Evolutionary conservation across 2,888 invertebrate genomes (phyloP).

Genomic region (Malacosoma neustria): DNA sequence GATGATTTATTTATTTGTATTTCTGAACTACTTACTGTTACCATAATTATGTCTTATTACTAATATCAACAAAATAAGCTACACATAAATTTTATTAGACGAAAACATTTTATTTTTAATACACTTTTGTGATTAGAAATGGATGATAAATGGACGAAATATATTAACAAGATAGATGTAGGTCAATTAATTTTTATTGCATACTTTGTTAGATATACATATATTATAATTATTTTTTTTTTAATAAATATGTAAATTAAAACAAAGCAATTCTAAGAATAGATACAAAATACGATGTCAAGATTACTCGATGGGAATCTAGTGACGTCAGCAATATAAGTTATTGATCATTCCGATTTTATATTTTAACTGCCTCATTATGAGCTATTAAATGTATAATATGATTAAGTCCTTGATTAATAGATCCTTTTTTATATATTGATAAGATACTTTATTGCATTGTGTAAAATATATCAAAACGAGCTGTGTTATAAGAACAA

Average conservation of each 20-base stretch:
- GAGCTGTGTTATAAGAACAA: no score
- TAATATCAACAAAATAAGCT: background rate
- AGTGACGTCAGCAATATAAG: background rate
- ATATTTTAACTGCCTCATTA: no score
- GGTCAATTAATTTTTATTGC: conserved; percentile 33
- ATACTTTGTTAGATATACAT: conserved; percentile 18
- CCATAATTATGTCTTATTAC: no score
- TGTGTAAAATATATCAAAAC: no score
- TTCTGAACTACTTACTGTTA: no score
- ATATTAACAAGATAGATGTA: conserved; percentile 25
- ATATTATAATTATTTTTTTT: no score
- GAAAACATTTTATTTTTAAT: conserved; percentile 8
- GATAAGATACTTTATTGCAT: no score
- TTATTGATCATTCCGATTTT: no score
- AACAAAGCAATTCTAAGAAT: conserved; percentile 21
- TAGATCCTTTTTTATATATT: no score
- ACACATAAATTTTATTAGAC: background rate
- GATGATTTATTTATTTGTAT: no score
- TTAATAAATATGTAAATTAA: background rate
- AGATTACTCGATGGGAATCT: background rate
- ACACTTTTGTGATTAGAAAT: conserved; percentile 1
- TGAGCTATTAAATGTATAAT: no score
- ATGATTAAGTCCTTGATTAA: no score
- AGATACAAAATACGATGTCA: conserved; percentile 18
- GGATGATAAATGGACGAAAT: background rate